Evolutionary conservation across 2,888 invertebrate species (phyloP).

Genomic region (Marasmarcha lunaedactyla): DNA sequence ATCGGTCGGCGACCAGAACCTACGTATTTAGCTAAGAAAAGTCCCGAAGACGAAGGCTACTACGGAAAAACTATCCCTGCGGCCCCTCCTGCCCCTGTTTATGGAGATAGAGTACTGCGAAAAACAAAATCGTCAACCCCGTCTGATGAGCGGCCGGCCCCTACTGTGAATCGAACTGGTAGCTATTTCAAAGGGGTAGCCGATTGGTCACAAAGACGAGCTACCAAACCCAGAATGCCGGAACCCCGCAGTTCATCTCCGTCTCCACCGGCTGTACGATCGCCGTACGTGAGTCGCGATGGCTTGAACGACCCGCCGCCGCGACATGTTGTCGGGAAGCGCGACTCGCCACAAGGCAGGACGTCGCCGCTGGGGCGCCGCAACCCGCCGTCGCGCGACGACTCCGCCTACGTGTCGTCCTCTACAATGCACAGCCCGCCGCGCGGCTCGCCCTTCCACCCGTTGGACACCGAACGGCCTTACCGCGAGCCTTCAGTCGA

Average conservation of each 20-base stretch:
- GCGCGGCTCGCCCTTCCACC: conserved; percentile 62
- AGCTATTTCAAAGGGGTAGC: conserved; percentile 81
- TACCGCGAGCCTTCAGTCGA: conserved; percentile 64
- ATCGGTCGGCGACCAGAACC: conserved; percentile 74
- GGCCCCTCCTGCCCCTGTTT: conserved; percentile 53
- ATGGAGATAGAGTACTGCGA: conserved; percentile 55
- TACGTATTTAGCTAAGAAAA: conserved; percentile 81
- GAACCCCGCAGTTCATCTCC: conserved; percentile 59
- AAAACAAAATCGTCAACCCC: conserved; percentile 67
- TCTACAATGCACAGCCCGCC: conserved; percentile 70
- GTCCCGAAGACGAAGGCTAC: conserved; percentile 53
- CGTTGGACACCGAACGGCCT: conserved; percentile 50
- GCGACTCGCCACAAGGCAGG: conserved; percentile 54
- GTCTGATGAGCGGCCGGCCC: conserved; percentile 57
- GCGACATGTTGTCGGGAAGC: conserved; percentile 51
- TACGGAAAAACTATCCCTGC: conserved; percentile 53
- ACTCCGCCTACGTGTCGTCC: conserved; percentile 68
- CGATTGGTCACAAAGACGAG: conserved; percentile 81
- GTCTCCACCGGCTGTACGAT: conserved; percentile 50
- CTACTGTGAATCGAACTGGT: conserved; percentile 49
- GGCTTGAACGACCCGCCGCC: conserved; percentile 49
- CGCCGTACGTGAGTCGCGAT: conserved; percentile 52
- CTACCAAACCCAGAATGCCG: conserved; percentile 61
- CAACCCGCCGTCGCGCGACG: conserved; percentile 64
- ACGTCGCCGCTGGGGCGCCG: conserved; percentile 53